Evolutionary conservation across 2,797 vertebrate genomes (phyloP).

Genomic region (Brachyrhaphis roseni): DNA sequence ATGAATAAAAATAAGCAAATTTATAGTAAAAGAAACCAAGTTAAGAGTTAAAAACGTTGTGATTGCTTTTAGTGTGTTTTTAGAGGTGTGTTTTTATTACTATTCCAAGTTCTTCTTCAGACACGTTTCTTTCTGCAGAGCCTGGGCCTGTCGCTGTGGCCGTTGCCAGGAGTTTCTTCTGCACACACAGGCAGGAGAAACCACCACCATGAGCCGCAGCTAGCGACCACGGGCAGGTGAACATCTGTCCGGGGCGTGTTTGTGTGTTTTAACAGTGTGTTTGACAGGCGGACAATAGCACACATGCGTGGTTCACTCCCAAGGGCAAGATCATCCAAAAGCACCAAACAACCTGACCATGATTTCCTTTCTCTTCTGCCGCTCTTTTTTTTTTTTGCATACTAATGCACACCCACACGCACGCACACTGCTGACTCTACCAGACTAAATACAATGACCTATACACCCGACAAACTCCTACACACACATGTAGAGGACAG

Average conservation of each 20-base stretch:
- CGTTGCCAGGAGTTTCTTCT: constrained; percentile 22
- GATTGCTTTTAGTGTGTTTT: too few species aligned
- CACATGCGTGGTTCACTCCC: constrained; percentile 51
- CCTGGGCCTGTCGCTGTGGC: constrained; percentile 19
- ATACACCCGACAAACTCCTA: constrained; percentile 54
- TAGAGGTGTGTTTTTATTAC: constrained; percentile 35
- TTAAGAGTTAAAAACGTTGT: not conserved
- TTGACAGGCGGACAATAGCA: constrained; percentile 56
- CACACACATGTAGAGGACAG: constrained; percentile 73
- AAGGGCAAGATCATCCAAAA: constrained; percentile 80
- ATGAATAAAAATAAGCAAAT: not conserved
- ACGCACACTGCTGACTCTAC: constrained; percentile 36
- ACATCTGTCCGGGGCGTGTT: constrained; percentile 50
- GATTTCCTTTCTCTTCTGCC: constrained; percentile 42
- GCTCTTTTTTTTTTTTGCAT: constrained; percentile 47
- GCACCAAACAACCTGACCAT: constrained; percentile 76
- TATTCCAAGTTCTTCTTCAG: constrained; percentile 53
- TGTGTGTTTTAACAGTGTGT: constrained; percentile 23
- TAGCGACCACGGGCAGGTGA: constrained; percentile 50
- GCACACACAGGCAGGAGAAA: not conserved
- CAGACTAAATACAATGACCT: constrained; percentile 70
- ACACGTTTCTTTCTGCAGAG: too few species aligned
- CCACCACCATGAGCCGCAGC: constrained; percentile 7
- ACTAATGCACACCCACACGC: constrained; percentile 15
- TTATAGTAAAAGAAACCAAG: not conserved